Evolutionary conservation across 1,140 invertebrate species (phyloP).

Genomic region (Zaprionus gabonicus): DNA sequence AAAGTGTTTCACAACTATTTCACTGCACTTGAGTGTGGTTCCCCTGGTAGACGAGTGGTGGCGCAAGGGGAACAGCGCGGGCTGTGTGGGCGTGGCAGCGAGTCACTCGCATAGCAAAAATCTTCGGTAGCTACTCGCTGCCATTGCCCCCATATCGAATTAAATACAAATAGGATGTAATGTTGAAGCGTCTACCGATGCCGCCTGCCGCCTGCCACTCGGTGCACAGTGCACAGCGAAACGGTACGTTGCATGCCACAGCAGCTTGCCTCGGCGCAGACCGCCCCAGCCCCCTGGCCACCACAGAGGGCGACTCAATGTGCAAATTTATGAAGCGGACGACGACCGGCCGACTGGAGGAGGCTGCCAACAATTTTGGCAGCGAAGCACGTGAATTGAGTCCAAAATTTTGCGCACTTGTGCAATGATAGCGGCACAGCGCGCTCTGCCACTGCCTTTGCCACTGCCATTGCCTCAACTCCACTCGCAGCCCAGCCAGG

Average conservation of each 20-base stretch:
- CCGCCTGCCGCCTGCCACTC: slow-evolving; percentile 8
- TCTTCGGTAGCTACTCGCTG: slow-evolving; percentile 57
- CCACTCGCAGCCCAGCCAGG: slow-evolving; percentile 19
- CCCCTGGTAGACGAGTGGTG: not conserved
- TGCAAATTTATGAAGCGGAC: slow-evolving; percentile 78
- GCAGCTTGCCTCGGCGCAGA: not conserved
- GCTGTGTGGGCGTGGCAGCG: not conserved
- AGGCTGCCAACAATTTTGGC: slow-evolving; percentile 74
- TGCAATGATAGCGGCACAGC: slow-evolving; percentile 72
- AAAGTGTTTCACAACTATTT: slow-evolving; percentile 82
- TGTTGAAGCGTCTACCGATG: slow-evolving; percentile 44
- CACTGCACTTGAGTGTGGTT: slow-evolving; percentile 75
- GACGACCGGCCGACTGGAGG: slow-evolving; percentile 54
- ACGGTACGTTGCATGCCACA: slow-evolving; percentile 2
- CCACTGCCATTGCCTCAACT: slow-evolving; percentile 13
- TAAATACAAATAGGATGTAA: slow-evolving; percentile 75
- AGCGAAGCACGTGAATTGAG: slow-evolving; percentile 79
- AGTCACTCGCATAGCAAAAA: slow-evolving; percentile 66
- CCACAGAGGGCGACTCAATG: slow-evolving; percentile 72
- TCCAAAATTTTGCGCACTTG: slow-evolving; percentile 82
- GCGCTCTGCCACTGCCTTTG: slow-evolving; percentile 18
- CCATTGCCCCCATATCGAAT: slow-evolving; percentile 71
- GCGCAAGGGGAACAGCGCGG: not conserved
- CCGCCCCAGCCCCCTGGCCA: not conserved
- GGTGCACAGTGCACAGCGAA: not conserved